Evolutionary conservation across 2,888 invertebrate species (phyloP), one percentile per base, ranked within the genome.

Genomic region (Phoronis australis): DNA sequence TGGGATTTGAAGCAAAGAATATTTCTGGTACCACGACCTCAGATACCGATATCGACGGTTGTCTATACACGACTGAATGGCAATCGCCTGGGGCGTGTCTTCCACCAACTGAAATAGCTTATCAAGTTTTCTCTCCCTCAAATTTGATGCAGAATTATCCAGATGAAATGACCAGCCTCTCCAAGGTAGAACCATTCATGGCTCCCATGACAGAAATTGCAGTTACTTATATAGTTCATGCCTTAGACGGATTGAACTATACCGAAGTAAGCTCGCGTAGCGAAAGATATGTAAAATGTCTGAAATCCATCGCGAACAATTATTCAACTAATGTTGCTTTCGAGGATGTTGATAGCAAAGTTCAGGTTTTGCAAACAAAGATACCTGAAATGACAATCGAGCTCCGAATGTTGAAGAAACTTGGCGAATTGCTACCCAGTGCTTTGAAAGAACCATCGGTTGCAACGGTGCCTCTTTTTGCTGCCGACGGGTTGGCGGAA

Each of bases 51-150:
- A n/a, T n/a, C n/a, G n/a, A n/a, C 3, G 21, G 25, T 15, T 49
- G 49, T 27, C 15, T 49, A 12, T 49, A 49, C 49, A 37, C 25
- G 20, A 49, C 27, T 22, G 49, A 43, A 26, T 44, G 37, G 25
- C 49, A 49, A 39, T 39, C 44, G 20, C 27, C 24, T 2, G 35
- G 21, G 21, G 25, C 44, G 3, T 38, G 38, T 18, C 24, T 49
- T 4, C 49, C 49, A 20, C 35, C 42, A 9, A 44, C 40, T n/a
- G 37, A 9, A n/a, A 38, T 23, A 2, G 23, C 39, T 20, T 6
- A 27, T 5, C 37, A 37, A 1, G 26, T 31, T 25, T 42, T 49
- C 26, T 27, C 24, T 9, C 23, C 21, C 20, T 12, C 24, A 21
- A 31, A 45, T 23, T 38, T 49, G 43, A 27, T 26, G 31, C 31